Conservation (phyloP, 1,140 invertebrate species). For the Drosophila seguyi region DNA sequence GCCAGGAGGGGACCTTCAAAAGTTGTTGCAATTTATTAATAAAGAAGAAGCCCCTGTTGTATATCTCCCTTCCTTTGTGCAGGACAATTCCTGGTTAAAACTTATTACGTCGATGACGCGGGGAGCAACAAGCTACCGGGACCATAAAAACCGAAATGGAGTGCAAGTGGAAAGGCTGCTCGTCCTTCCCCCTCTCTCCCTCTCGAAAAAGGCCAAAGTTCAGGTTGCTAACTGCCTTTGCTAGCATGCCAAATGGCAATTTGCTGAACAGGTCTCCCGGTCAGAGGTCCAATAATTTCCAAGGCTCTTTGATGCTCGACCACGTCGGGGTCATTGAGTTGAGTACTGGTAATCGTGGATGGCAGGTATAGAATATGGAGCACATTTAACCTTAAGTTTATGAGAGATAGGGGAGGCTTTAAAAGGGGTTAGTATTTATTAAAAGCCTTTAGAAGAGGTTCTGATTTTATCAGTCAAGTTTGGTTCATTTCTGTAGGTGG, state of each 20-base stretch:
- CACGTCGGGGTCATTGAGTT: slow-evolving; percentile 30
- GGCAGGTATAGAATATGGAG: not conserved
- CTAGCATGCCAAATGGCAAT: slow-evolving; percentile 69
- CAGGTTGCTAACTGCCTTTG: slow-evolving; percentile 37
- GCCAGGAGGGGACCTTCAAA: slow-evolving; percentile 30
- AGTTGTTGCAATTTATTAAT: slow-evolving; percentile 62
- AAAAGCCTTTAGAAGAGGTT: too few species aligned
- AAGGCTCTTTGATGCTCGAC: slow-evolving; percentile 43
- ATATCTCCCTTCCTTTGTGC: slow-evolving; percentile 38
- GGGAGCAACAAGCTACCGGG: slow-evolving; percentile 22
- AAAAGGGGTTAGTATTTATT: not conserved
- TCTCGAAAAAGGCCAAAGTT: slow-evolving; percentile 56
- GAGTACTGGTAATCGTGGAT: slow-evolving; percentile 30
- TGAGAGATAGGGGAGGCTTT: not conserved
- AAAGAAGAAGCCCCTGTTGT: slow-evolving; percentile 47
- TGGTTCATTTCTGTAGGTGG: not conserved
- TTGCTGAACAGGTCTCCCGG: slow-evolving; percentile 32
- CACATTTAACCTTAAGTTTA: not conserved
- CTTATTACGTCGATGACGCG: slow-evolving; percentile 66
- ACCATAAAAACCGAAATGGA: slow-evolving; percentile 37
- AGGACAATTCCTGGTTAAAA: slow-evolving; percentile 78
- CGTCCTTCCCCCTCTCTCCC: not conserved
- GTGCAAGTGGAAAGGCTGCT: slow-evolving; percentile 36
- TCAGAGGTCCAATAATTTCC: slow-evolving; percentile 52
- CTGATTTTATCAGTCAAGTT: not conserved